Evolutionary conservation across 2,888 invertebrate species (phyloP), one percentile per base, ranked within the genome.

Genomic region (Harmothoe impar): DNA sequence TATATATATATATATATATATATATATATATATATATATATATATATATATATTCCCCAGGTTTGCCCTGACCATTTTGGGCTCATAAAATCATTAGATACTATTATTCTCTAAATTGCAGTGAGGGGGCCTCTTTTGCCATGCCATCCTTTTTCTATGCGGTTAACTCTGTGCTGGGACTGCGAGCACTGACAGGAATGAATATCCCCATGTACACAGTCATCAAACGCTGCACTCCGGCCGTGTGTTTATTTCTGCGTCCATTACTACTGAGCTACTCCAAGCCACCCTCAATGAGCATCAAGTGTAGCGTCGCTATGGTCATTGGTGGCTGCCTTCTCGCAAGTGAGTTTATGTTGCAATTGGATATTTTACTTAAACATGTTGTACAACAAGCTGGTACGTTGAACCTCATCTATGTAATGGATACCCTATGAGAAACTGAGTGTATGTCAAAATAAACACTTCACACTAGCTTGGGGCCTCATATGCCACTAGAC

Each of bases 181-280:
- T 96, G 56, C 95, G 95, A 91, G 96, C 96, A 0, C 94, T 96
- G 54, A 95, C 96, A 91, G 96, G 96, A 88, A 96, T 96, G 95
- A 96, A 96, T 90, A 95, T 96, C 92, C 96, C 96, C 0, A 95
- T 96, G 94, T 96, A 96, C 93, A 96, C 96, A 1, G 96, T 96
- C 1, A 92, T 96, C 51, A 96, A 96, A 93, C 94, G 96, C 89
- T 96, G 95, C 92, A 95, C 95, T 3, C 96, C 96, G 0, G 92
- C 96, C 7, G 95, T 95, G 10, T 96, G 95, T 72, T 93, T 96
- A 91, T 77, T 95, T 25, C 92, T 96, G 51, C 94, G 95, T 5
- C 93, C 95, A 5, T 52, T 95, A 0, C 92, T 96, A n/a, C 93
- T 96, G 25, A 94, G 94, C 54, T 95, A 95, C 92, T 93, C 93